phyloP scores from a whole-genome alignment of 2,797 vertebrate species.

The Intellagama lesueurii region DNA sequence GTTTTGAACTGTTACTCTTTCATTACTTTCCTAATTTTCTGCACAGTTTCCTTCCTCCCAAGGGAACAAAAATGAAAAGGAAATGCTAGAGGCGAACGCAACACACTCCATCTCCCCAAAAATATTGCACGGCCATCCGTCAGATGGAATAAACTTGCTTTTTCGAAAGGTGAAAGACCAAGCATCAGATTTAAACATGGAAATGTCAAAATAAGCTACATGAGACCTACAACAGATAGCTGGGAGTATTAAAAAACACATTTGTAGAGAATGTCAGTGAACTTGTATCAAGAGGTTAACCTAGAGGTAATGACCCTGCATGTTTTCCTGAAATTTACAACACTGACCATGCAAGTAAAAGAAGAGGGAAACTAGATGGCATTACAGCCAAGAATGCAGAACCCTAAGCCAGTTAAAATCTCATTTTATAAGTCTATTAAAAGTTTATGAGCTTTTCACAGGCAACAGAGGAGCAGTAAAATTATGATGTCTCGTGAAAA shows the following conservation, averaged over 20 bases:
- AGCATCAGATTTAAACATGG: slow-evolving; percentile 9
- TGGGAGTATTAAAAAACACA: not conserved
- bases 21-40: not conserved
- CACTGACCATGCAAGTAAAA: slow-evolving; percentile 36
- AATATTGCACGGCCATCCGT: not conserved
- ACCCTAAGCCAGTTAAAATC: slow-evolving; percentile 66
- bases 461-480: slow-evolving; percentile 59
- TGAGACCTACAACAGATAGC: not conserved
- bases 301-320: not conserved
- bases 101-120: not conserved
- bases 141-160: not conserved
- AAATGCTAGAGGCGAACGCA: not conserved
- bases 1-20: not conserved
- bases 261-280: slow-evolving; percentile 19
- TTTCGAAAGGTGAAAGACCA: not conserved
- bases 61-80: too few species aligned
- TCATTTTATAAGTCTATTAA: slow-evolving; percentile 71
- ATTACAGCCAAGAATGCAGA: slow-evolving; percentile 53
- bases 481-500: slow-evolving; percentile 61
- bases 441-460: slow-evolving; percentile 66
- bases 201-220: slow-evolving; percentile 15
- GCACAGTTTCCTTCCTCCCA: not conserved
- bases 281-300: slow-evolving; percentile 39
- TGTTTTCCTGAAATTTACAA: slow-evolving; percentile 26
- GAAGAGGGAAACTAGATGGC: slow-evolving; percentile 47